These are phyloP conservation scores for Argyrosomus regius DNA, from an alignment of 2,797 vertebrate genomes.

Conservation along the genomic window DNA sequence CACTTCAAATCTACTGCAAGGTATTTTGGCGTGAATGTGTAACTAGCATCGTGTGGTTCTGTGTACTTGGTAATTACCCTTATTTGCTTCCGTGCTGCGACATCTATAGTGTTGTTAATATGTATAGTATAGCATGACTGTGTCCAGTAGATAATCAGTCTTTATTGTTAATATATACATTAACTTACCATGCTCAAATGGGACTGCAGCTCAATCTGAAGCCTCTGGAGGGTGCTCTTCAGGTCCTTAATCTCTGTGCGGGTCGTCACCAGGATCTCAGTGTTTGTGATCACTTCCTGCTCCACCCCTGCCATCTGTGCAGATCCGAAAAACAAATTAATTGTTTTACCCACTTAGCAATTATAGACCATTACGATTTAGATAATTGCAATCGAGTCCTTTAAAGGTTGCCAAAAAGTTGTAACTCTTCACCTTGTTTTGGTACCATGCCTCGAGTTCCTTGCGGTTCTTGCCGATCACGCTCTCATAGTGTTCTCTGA, in stretches of 20 bases:
- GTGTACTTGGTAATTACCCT: not conserved
- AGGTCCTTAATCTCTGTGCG: constrained; percentile 79
- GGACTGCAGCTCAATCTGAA: constrained; percentile 84
- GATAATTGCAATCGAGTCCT: not conserved
- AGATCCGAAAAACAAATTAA: constrained; percentile 7
- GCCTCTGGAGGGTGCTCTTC: constrained; percentile 77
- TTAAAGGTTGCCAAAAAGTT: not conserved
- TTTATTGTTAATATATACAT: not conserved
- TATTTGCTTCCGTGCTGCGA: not conserved
- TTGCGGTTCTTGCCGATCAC: constrained; percentile 87
- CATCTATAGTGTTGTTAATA: not conserved
- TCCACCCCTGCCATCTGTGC: constrained; percentile 73
- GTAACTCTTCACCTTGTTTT: constrained; percentile 86
- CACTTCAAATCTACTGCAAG: not conserved
- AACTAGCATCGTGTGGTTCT: not conserved
- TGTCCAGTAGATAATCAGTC: not conserved
- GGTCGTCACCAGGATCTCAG: constrained; percentile 68
- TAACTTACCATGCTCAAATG: constrained; percentile 77
- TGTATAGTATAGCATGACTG: not conserved
- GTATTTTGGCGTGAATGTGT: not conserved
- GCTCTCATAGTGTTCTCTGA: constrained; percentile 90
- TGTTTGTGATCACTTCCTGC: constrained; percentile 70
- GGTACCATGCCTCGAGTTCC: constrained; percentile 91
- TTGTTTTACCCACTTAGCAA: not conserved
- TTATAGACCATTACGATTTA: not conserved